These are phyloP conservation scores for Echinometra lucunter DNA, from an alignment of 53 echinoderm and acorn worm genomes.

Conservation along the genomic window DNA sequence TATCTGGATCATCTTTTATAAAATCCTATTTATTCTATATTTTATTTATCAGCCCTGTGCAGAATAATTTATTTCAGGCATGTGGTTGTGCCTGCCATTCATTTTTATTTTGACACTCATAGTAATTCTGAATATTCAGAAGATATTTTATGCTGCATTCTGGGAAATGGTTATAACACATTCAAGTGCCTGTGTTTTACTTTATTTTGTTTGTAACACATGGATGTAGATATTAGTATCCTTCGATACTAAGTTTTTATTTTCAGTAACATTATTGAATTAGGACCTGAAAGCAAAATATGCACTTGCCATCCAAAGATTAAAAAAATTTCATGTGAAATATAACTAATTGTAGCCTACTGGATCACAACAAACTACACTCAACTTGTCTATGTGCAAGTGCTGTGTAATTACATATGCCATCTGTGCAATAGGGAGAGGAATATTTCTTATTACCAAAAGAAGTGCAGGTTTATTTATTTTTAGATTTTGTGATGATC, in stretches of 20 bases:
- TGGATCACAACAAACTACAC: neutral
- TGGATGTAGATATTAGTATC: neutral
- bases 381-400: neutral
- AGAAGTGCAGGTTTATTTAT: too few relatives aligned
- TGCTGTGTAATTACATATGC: neutral
- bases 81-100: neutral
- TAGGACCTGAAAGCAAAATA: neutral
- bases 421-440: neutral
- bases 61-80: neutral
- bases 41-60: neutral
- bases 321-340: neutral
- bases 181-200: neutral
- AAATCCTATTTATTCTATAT: neutral
- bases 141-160: constrained; percentile 15
- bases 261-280: neutral
- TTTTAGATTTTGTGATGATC: too few relatives aligned
- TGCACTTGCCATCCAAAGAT: neutral
- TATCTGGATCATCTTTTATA: neutral
- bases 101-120: neutral
- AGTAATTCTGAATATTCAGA: neutral
- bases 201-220: neutral
- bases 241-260: neutral
- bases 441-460: neutral
- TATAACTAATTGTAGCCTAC: neutral
- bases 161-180: neutral